Evolutionary conservation across 1,140 invertebrate genomes (phyloP).

Genomic region (Drosophila watanabei): DNA sequence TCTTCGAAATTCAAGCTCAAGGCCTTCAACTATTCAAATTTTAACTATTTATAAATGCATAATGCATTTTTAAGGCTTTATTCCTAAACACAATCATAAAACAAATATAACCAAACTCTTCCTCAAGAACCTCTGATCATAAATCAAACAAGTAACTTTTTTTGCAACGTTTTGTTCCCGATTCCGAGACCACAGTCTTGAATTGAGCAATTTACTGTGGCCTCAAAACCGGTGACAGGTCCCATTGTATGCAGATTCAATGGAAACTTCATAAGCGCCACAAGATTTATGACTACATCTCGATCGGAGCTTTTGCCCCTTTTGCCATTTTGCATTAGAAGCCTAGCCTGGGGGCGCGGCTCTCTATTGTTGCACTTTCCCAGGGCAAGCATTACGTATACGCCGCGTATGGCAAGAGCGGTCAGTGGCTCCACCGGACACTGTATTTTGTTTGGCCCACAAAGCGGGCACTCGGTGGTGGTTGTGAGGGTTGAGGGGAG

Average conservation of each 20-base stretch:
- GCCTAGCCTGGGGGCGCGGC: conserved; percentile 24
- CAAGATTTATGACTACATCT: conserved; percentile 77
- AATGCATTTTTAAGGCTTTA: too few relatives aligned
- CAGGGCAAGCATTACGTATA: conserved; percentile 61
- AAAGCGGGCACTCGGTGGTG: conserved; percentile 16
- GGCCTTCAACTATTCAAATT: background rate
- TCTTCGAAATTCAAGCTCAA: background rate
- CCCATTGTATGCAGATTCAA: conserved; percentile 63
- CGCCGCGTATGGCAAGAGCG: conserved; percentile 57
- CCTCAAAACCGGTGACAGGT: conserved; percentile 29
- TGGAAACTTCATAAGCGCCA: conserved; percentile 56
- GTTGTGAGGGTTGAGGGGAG: background rate
- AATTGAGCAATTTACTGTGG: conserved; percentile 36
- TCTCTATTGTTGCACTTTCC: conserved; percentile 65
- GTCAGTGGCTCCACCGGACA: conserved; percentile 70
- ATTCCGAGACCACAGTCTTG: conserved; percentile 18
- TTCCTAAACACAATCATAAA: background rate
- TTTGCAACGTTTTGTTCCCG: conserved; percentile 13
- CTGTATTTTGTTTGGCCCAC: conserved; percentile 51
- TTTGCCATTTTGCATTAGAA: conserved; percentile 52
- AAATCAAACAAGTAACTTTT: background rate
- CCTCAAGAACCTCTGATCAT: background rate
- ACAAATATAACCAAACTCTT: conserved; percentile 1
- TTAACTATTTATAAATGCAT: too few relatives aligned
- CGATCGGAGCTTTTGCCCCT: conserved; percentile 29